A percentile compares a stretch with the other conserved stretches of the same genome.
These are phyloP conservation scores for Isoperla grammatica DNA, from an alignment of 2,888 invertebrate genomes.

Conservation along the genomic window DNA sequence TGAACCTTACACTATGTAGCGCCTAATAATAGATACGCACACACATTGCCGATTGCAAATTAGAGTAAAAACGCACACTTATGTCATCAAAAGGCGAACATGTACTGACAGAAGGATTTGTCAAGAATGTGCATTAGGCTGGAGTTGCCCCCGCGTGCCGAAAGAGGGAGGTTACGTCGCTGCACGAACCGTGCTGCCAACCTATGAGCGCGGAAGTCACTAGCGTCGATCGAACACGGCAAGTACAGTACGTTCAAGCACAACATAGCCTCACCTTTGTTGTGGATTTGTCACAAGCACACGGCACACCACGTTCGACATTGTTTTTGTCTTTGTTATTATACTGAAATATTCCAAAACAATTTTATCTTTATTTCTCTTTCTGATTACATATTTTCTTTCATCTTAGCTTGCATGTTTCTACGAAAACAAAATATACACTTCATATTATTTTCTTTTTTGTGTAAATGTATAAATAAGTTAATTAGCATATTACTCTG, in stretches of 20 bases:
- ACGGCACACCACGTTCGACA: too few relatives aligned
- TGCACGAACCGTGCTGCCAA: neutral
- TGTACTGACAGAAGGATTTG: neutral
- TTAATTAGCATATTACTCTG: too few relatives aligned
- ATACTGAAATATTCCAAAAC: too few relatives aligned
- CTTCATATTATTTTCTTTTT: too few relatives aligned
- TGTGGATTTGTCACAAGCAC: too few relatives aligned
- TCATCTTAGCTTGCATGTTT: too few relatives aligned
- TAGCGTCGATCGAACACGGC: neutral
- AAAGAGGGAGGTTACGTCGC: neutral
- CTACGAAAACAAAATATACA: too few relatives aligned
- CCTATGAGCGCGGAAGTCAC: neutral
- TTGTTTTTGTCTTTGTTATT: too few relatives aligned
- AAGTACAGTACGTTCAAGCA: neutral
- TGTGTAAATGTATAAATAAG: too few relatives aligned
- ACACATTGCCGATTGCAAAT: neutral
- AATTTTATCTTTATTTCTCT: too few relatives aligned
- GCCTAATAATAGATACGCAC: neutral
- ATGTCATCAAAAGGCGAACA: neutral
- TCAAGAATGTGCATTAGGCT: neutral
- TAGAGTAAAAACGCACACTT: neutral
- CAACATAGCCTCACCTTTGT: neutral
- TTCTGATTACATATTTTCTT: too few relatives aligned
- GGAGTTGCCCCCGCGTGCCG: neutral
- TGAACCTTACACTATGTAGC: neutral